Evolutionary conservation across 2,888 invertebrate genomes (phyloP).

Genomic region (Metopia argyrocephala): DNA sequence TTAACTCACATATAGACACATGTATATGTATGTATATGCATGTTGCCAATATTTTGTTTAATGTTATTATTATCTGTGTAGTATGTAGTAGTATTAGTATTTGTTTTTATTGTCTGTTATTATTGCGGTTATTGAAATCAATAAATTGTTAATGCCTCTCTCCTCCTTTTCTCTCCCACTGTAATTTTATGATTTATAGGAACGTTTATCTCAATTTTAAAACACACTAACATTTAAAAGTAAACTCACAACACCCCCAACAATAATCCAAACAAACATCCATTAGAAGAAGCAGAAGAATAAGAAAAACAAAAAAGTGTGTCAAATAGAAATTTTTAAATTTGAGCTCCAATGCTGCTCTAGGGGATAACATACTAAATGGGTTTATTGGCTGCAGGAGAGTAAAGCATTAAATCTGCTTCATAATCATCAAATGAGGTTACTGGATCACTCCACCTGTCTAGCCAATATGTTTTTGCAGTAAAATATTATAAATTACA

Average conservation of each 20-base stretch:
- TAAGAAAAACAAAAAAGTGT: constrained; percentile 35
- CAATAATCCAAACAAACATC: neutral
- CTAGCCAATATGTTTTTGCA: constrained; percentile 15
- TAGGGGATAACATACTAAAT: too few relatives aligned
- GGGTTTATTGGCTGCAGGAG: neutral
- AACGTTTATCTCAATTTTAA: constrained; percentile 27
- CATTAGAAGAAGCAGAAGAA: too few relatives aligned
- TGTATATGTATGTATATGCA: too few relatives aligned
- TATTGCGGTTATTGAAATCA: constrained; percentile 62
- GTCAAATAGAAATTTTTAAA: constrained; percentile 47
- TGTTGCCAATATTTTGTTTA: neutral
- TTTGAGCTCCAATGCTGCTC: neutral
- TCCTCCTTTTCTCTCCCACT: neutral
- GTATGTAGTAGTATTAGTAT: too few relatives aligned
- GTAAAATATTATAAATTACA: too few relatives aligned
- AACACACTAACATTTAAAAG: neutral
- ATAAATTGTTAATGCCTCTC: constrained; percentile 40
- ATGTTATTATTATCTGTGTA: constrained; percentile 10
- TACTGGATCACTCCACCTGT: constrained; percentile 40
- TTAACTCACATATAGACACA: neutral
- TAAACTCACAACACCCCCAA: neutral
- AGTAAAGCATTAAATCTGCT: neutral
- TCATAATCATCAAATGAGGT: constrained; percentile 32
- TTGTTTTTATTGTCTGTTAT: constrained; percentile 27
- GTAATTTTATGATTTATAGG: constrained; percentile 45